A percentile compares a stretch with the other conserved stretches of the same genome.
Conservation (phyloP, 2,113 vertebrate species). For the Puntigrus tetrazona region DNA sequence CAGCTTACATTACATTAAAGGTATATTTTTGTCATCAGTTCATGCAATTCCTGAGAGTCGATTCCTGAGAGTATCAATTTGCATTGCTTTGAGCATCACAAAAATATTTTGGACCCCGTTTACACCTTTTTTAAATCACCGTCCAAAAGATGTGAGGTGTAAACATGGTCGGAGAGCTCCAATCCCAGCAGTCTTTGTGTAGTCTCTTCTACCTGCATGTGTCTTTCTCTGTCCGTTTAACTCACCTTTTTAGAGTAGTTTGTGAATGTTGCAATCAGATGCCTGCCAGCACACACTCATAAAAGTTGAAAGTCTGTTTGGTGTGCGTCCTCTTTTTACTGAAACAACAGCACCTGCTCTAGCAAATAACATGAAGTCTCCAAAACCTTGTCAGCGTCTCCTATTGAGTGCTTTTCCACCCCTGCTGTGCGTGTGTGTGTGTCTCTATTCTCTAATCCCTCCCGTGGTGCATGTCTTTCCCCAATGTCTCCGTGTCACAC, state of each 20-base stretch:
- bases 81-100: background rate
- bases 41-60: background rate
- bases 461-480: background rate
- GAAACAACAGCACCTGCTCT: background rate
- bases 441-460: conserved; percentile 27
- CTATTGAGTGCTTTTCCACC: conserved; percentile 18
- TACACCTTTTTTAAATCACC: background rate
- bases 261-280: conserved; percentile 4
- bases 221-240: conserved; percentile 15
- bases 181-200: background rate
- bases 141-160: background rate
- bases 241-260: background rate
- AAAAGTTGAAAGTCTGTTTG: background rate
- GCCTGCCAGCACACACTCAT: background rate
- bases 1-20: too few relatives aligned
- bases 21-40: too few relatives aligned
- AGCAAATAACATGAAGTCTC: background rate
- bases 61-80: background rate
- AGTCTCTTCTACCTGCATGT: conserved; percentile 38
- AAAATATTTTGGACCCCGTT: background rate
- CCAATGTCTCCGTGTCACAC: conserved; percentile 16
- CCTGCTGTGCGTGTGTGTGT: conserved; percentile 22
- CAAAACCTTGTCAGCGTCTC: background rate
- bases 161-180: background rate
- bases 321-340: background rate